A percentile compares a stretch with the other conserved stretches of the same genome.
Conservation (phyloP, 35 echinoderm and acorn worm genomes). For the Holothuria glaberrima region DNA sequence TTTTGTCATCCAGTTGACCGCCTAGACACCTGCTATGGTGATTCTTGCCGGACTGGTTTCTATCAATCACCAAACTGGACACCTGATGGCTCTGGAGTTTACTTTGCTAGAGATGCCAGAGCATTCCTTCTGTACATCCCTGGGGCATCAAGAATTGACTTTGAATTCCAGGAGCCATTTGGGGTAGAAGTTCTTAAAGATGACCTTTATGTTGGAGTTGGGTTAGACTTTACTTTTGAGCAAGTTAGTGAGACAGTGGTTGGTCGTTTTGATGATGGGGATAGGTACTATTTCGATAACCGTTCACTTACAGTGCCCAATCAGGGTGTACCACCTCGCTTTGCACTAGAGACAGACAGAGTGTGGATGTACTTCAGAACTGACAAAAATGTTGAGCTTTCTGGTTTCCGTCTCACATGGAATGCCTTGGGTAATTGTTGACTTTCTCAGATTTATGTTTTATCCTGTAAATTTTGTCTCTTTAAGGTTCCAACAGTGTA, state of each 20-base stretch:
- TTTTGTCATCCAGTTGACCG: slow-evolving; percentile 8
- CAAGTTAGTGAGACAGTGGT: background rate
- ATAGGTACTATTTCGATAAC: slow-evolving; percentile 46
- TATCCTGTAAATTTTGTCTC: no score
- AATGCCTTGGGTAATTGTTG: slow-evolving; percentile 19
- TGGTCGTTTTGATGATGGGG: slow-evolving; percentile 7
- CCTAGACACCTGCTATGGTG: slow-evolving; percentile 47
- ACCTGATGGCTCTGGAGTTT: slow-evolving; percentile 6
- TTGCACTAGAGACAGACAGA: slow-evolving; percentile 57
- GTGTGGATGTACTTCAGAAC: slow-evolving; percentile 80
- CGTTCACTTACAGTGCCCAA: background rate
- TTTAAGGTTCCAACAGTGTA: no score
- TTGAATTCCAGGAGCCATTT: slow-evolving; percentile 24
- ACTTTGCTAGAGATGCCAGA: background rate
- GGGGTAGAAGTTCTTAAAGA: slow-evolving; percentile 39
- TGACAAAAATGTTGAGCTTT: slow-evolving; percentile 71
- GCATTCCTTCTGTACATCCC: slow-evolving; percentile 50
- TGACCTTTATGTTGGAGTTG: slow-evolving; percentile 49
- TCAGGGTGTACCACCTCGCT: slow-evolving; percentile 1
- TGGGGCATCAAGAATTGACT: slow-evolving; percentile 42
- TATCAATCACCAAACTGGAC: slow-evolving; percentile 43
- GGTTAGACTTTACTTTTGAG: background rate
- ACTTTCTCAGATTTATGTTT: background rate
- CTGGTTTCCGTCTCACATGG: slow-evolving; percentile 50
- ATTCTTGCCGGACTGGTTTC: slow-evolving; percentile 8